Evolutionary conservation across 1,140 invertebrate genomes (phyloP), one percentile per base, ranked within the genome.

Genomic region (Pectinophora gossypiella): DNA sequence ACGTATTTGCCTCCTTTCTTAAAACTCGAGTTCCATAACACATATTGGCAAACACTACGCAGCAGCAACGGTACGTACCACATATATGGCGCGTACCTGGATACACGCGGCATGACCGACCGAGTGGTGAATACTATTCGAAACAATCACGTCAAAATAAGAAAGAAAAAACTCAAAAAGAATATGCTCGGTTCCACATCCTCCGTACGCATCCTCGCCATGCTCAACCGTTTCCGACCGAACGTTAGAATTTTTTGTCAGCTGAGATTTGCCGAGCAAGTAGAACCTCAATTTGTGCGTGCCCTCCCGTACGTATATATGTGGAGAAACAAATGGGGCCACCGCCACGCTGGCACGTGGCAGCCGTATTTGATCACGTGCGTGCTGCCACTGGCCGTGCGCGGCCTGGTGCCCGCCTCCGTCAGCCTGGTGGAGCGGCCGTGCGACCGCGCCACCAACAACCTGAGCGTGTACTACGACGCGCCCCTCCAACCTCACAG

Each of bases 301-400:
- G 92, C 91, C 1, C 91, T 95, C 51, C 95, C 97, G 76, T 98
- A 97, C 84, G 97, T 96, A 69, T 97, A 97, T 73, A 95, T 97
- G 56, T 98, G 96, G 96, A 95, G 96, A 73, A 92, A 93, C 48
- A 97, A 96, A 78, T 98, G 96, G 96, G 96, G 96, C 16, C 97
- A 98, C 79, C 97, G 97, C 79, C 95, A 95, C 71, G 94, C 97
- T 74, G 95, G 94, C 5, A 94, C 97, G 43, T 95, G 97, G 64
- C 96, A 98, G 78, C 96, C 96, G 0, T 98, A 97, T 72, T 85
- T 98, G 54, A 93, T 97, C 40, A 95, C 96, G 1, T 98, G 96
- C 80, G 94, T 95, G 70, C 91, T 96, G 56, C 94, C 96, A 0
- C 92, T 93, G 59, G 88, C 89, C 1, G 93, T 94, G 62, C 93